Evolutionary conservation across 2,113 vertebrate species (phyloP).

Genomic region (Oncorhynchus masou): DNA sequence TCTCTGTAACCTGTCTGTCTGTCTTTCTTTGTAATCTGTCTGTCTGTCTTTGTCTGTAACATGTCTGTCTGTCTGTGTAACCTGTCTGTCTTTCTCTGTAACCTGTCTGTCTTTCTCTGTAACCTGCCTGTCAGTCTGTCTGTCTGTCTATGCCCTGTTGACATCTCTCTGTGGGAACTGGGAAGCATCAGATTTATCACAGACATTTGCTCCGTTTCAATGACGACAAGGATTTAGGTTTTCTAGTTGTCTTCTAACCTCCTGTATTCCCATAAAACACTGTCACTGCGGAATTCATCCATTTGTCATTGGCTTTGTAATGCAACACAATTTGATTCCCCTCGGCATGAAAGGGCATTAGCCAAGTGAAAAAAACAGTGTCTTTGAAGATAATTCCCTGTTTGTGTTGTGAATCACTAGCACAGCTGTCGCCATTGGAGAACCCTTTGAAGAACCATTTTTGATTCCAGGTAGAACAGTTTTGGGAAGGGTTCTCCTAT

Average conservation of each 20-base stretch:
- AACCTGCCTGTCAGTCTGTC: not conserved
- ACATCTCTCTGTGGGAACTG: constrained; percentile 15
- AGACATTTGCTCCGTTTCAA: constrained; percentile 28
- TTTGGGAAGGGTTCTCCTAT: no score
- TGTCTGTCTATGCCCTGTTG: not conserved
- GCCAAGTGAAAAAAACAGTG: constrained; percentile 38
- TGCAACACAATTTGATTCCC: constrained; percentile 40
- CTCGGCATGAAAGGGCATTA: constrained; percentile 41
- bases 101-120: constrained; percentile 21
- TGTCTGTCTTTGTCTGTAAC: no score
- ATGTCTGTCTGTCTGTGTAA: no score
- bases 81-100: constrained; percentile 26
- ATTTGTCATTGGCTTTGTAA: constrained; percentile 37
- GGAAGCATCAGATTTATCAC: constrained; percentile 32
- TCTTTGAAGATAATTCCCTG: constrained; percentile 28
- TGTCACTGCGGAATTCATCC: constrained; percentile 20
- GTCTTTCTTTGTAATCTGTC: not conserved
- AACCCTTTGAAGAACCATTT: no score
- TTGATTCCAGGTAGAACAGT: no score
- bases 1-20: constrained; percentile 38
- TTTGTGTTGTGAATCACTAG: constrained; percentile 34
- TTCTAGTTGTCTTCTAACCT: constrained; percentile 6
- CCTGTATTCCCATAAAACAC: constrained; percentile 14
- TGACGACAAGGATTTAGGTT: constrained; percentile 20
- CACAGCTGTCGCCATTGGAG: not conserved